Base-by-base conservation (phyloP, 2,113 vertebrate species). In the Gasterosteus nipponicus region DNA sequence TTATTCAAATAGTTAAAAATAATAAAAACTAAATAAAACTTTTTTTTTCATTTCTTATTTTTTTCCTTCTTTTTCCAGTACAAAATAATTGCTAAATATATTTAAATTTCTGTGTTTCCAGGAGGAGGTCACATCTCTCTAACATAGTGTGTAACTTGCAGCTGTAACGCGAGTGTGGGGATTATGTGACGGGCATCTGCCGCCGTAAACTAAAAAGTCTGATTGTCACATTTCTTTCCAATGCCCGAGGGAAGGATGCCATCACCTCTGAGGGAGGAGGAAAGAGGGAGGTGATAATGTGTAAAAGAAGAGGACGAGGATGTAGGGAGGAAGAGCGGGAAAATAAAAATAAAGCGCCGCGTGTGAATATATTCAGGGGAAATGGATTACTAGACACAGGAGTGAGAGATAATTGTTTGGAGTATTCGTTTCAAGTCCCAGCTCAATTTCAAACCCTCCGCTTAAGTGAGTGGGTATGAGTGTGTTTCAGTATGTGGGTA, bases 381-480 rank as follows among this genome's bases (percentile, higher is more conserved):
- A 88, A 91, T 89, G 89, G 88, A 90, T 87, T 82, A 83, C 57
- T 44, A 69, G 83, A 68, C 12, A n/a, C 83, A 73, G 56, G 69
- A 88, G 82, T 62, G 65, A 80, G 83, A 75, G 83, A 91, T 93
- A 92, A 93, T 93, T 91, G 91, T 92, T 93, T 90, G 64, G 92
- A 89, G 92, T 80, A 88, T 93, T 92, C 73, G 41, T 75, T 85
- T 68, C 83, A 87, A 82, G 89, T 92, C 91, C 89, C 92, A 90
- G 86, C 84, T 92, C 92, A 91, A 92, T 93, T 93, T 92, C 73
- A 87, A 77, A 74, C 82, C 85, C 85, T 89, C 85, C 69, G 83
- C 61, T 91, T 89, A 90, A 90, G 85, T 86, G 86, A 89, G 88
- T 80, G 82, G 73, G 72, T 74, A 41, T 60, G 72, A 81, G 87